A percentile compares a stretch with the other conserved stretches of the same genome.
Evolutionary conservation across 2,113 vertebrate genomes (phyloP).

Genomic region (Ramphastos sulfuratus): DNA sequence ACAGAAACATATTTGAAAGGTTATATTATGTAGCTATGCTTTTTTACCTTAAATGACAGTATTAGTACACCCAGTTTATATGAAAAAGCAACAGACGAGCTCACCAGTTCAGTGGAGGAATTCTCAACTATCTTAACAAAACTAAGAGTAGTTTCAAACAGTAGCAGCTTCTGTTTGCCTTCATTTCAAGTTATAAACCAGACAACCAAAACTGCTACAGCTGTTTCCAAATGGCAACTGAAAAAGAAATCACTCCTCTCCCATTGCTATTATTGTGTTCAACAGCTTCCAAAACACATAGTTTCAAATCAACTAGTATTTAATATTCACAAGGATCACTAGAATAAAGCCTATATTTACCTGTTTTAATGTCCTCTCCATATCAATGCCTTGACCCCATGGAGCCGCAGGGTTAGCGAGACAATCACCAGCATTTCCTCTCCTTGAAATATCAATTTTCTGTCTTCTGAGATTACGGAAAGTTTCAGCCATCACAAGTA

Average conservation of each 20-base stretch:
- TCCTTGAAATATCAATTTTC: slow-evolving; percentile 97
- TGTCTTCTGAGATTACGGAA: slow-evolving; percentile 95
- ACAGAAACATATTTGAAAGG: slow-evolving; percentile 13
- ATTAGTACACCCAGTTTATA: background rate
- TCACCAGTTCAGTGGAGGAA: background rate
- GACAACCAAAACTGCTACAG: background rate
- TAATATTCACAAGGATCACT: background rate
- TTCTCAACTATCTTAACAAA: background rate
- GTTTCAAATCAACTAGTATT: background rate
- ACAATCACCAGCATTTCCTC: slow-evolving; percentile 98
- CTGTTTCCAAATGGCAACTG: background rate
- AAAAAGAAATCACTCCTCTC: background rate
- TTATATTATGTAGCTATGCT: background rate
- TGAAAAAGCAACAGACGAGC: background rate
- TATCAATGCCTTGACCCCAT: slow-evolving; percentile 98
- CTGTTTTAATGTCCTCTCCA: slow-evolving; percentile 99
- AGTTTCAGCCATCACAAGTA: slow-evolving; percentile 98
- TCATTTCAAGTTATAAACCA: background rate
- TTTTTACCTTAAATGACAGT: background rate
- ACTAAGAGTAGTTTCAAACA: background rate
- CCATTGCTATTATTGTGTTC: background rate
- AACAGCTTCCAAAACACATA: background rate
- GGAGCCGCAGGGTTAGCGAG: slow-evolving; percentile 97
- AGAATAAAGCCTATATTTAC: slow-evolving; percentile 63
- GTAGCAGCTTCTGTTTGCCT: background rate